Conservation (phyloP, 2,888 invertebrate genomes). For the Melanargia galathea region DNA sequence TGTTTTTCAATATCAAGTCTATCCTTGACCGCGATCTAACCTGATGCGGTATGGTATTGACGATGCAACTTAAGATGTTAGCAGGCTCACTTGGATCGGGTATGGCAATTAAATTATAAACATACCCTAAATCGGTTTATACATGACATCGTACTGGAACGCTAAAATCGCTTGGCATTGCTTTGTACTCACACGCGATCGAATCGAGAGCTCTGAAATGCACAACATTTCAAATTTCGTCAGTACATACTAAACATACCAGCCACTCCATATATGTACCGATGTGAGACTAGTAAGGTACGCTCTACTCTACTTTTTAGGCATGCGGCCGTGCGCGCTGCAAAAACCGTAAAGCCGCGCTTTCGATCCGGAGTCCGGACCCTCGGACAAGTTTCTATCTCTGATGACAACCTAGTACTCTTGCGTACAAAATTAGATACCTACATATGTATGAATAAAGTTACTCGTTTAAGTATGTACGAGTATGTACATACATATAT, state of each 20-base stretch:
- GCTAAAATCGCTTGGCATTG: neutral
- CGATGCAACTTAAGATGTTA: no score
- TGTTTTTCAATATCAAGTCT: no score
- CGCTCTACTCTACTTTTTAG: constrained; percentile 47
- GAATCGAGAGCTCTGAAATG: neutral
- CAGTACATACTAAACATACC: constrained; percentile 17
- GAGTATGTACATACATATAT: no score
- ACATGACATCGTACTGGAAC: no score
- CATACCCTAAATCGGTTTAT: no score
- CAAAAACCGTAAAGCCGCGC: constrained; percentile 69
- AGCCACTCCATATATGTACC: constrained; percentile 30
- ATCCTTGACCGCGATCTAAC: no score
- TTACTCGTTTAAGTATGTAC: neutral
- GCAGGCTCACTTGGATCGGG: no score
- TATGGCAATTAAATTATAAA: no score
- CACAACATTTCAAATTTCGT: constrained; percentile 11
- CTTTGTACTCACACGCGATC: neutral
- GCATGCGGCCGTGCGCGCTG: constrained; percentile 54
- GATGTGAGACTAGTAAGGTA: constrained; percentile 40
- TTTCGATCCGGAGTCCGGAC: constrained; percentile 79
- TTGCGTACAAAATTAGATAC: constrained; percentile 44
- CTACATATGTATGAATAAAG: neutral
- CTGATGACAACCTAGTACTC: constrained; percentile 55
- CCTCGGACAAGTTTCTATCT: constrained; percentile 67
- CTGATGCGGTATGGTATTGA: no score